Evolutionary conservation across 2,888 invertebrate genomes (phyloP), one percentile per base, ranked within the genome.

Genomic region (Tortrix viridana): DNA sequence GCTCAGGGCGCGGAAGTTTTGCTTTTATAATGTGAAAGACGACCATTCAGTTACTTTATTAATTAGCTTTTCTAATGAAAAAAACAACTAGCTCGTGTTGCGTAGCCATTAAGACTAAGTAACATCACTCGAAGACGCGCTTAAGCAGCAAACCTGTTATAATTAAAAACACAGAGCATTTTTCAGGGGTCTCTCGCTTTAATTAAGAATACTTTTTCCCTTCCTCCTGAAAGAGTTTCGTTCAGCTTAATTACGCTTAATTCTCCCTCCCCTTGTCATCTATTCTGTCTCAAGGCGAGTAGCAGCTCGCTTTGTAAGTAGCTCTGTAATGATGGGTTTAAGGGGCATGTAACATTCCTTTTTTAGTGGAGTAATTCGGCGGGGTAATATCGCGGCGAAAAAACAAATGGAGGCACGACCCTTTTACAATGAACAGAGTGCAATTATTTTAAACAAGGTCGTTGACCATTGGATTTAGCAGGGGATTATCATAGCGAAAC

Each of bases 171-270:
- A 79, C 75, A 80, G 73, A 75, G 77, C 79, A 82, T 83, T 85
- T 82, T 84, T 81, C 77, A 75, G 71, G 74, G 73, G 74, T 75
- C 77, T 76, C 74, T 75, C 77, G 72, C 76, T 81, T 87, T 88
- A 88, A 88, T 88, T 86, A 86, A 84, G 84, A 81, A 82, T 80
- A 79, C 76, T 84, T 84, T 83, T 81, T 75, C 74, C 74, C 74
- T 79, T 80, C 74, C 76, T 74, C 70, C 73, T 74, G 74, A 81
- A 82, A 77, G 82, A 85, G 82, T 86, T 85, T 78, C 80, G 74
- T 80, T 80, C 73, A 71, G 77, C 83, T 83, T 87, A 85, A 87
- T 88, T 82, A 86, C 79, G 77, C 84, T 83, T 80, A 82, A 85
- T 84, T 82, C 76, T 74, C 72, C 59, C 69, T 74, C 75, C 74